A percentile compares a stretch with the other conserved stretches of the same genome.
These are phyloP conservation scores for Metridium senile DNA, from an alignment of 92 coral and sea anemone species.

Conservation along the genomic window DNA sequence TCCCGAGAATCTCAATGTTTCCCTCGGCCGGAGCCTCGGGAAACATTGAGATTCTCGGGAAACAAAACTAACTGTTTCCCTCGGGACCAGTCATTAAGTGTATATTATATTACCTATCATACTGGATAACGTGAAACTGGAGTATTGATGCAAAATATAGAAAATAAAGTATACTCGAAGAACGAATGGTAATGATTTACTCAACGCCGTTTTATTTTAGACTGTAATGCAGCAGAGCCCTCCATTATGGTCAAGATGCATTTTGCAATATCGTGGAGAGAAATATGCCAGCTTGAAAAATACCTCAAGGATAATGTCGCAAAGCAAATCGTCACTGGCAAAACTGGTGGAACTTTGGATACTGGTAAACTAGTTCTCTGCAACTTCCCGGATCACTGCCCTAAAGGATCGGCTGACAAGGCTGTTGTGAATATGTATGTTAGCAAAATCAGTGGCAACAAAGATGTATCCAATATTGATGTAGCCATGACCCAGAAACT, in stretches of 20 bases:
- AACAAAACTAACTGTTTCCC: too few species aligned
- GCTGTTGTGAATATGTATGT: constrained; percentile 41
- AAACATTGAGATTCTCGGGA: too few species aligned
- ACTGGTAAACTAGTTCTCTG: constrained; percentile 22
- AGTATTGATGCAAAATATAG: too few species aligned
- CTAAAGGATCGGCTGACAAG: background rate
- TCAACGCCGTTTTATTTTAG: background rate
- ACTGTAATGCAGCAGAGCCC: constrained; percentile 19
- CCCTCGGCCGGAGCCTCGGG: too few species aligned
- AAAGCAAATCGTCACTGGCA: constrained; percentile 27
- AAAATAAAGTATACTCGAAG: too few species aligned
- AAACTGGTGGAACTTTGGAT: background rate
- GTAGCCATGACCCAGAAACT: constrained; percentile 59
- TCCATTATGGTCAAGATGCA: constrained; percentile 47
- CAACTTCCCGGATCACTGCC: constrained; percentile 56
- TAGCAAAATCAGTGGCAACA: constrained; percentile 12
- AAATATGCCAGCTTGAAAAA: constrained; percentile 51
- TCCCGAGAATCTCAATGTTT: too few species aligned
- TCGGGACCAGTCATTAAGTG: too few species aligned
- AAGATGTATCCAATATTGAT: constrained; percentile 23
- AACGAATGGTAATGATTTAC: too few species aligned
- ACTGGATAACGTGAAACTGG: too few species aligned
- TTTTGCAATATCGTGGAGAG: constrained; percentile 48
- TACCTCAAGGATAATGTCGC: constrained; percentile 47
- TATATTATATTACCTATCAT: too few species aligned